Percentiles rank a stretch among this genome's conserved stretches.
phyloP scores from a whole-genome alignment of 2,888 invertebrate genomes.

The Apamea anceps region DNA sequence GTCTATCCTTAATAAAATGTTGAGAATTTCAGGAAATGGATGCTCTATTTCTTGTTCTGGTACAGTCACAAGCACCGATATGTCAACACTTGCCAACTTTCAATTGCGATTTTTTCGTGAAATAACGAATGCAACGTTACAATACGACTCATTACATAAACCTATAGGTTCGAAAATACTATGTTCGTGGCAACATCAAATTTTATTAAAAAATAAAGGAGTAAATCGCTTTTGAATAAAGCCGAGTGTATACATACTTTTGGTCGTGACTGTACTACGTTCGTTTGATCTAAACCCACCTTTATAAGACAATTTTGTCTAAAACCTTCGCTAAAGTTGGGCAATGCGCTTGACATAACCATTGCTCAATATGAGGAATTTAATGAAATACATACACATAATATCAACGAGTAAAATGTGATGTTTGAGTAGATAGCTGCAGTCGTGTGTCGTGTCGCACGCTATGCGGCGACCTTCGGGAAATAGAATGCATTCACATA shows the following conservation, averaged over 20 bases:
- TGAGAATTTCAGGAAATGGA: neutral
- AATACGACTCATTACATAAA: no score
- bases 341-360: conserved; percentile 3
- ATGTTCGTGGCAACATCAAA: no score
- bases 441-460: conserved; percentile 47
- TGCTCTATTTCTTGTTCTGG: neutral
- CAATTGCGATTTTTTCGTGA: no score
- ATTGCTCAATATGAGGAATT: conserved; percentile 38
- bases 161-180: no score
- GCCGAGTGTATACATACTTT: no score
- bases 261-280: no score
- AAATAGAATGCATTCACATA: conserved; percentile 47
- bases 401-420: conserved; percentile 15
- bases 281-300: neutral
- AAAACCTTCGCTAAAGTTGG: neutral
- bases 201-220: no score
- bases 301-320: neutral
- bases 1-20: neutral
- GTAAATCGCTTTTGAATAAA: no score
- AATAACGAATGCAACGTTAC: no score
- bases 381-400: conserved; percentile 13
- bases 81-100: no score
- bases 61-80: no score
- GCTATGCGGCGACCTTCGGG: conserved; percentile 45
- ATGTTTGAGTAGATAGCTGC: conserved; percentile 33